phyloP scores from a whole-genome alignment of 2,888 invertebrate species.

The Anodontia alba region DNA sequence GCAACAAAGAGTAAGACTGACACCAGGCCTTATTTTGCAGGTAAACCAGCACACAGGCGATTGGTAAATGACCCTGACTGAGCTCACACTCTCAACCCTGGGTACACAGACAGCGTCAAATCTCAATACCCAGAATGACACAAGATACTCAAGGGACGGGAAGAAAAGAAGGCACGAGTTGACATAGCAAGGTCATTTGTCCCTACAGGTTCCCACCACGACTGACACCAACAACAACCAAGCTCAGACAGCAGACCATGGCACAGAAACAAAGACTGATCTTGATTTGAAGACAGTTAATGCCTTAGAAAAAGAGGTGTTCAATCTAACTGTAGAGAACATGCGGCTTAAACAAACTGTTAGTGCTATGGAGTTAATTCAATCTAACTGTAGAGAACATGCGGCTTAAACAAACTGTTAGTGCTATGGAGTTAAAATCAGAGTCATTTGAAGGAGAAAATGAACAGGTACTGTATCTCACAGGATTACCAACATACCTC shows the following conservation, averaged over 20 bases:
- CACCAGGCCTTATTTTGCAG: no score
- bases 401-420: not conserved
- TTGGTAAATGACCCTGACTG: no score
- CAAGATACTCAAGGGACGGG: no score
- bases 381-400: slow-evolving; percentile 1
- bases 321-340: not conserved
- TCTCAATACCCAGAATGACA: no score
- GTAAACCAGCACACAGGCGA: no score
- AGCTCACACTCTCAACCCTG: slow-evolving; percentile 1
- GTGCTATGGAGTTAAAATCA: not conserved
- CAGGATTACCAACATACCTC: slow-evolving; percentile 19
- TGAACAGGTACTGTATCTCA: slow-evolving; percentile 22
- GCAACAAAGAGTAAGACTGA: no score
- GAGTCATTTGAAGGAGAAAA: slow-evolving; percentile 18
- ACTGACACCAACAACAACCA: no score
- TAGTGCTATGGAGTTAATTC: not conserved
- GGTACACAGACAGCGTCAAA: not conserved
- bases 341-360: not conserved
- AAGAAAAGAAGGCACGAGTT: no score
- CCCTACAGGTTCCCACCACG: no score
- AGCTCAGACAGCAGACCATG: not conserved
- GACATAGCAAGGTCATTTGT: no score
- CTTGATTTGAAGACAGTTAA: not conserved
- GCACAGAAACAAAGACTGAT: not conserved
- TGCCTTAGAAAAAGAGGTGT: not conserved